Percentiles rank a stretch among this genome's conserved stretches.
Evolutionary conservation across 1,140 invertebrate species (phyloP).

Genomic region (Araneus ventricosus): DNA sequence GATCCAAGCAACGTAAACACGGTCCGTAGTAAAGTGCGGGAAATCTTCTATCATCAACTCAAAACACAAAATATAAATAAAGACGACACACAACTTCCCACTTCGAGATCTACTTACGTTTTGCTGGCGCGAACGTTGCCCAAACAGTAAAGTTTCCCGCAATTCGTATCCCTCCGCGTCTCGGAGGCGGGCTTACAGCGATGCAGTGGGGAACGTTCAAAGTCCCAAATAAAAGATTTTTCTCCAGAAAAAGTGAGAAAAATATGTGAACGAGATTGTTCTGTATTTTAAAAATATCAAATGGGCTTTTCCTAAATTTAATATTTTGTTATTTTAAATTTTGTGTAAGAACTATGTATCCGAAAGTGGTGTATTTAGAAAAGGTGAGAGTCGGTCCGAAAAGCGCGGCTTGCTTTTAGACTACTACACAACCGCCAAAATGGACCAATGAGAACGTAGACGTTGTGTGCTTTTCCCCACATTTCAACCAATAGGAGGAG

Average conservation of each 20-base stretch:
- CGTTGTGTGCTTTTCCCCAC: constrained; percentile 43
- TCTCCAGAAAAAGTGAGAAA: neutral
- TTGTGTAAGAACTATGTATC: constrained; percentile 35
- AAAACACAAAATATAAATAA: constrained; percentile 68
- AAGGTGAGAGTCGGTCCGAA: constrained; percentile 16
- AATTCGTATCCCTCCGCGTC: constrained; percentile 62
- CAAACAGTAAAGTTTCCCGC: constrained; percentile 73
- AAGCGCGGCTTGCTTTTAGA: neutral
- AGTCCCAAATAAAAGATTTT: no score
- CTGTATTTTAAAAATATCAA: neutral
- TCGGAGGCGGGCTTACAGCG: constrained; percentile 20
- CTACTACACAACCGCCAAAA: neutral
- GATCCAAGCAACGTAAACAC: constrained; percentile 35
- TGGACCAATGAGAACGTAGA: constrained; percentile 30
- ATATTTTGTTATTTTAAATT: constrained; percentile 9
- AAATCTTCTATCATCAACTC: constrained; percentile 30
- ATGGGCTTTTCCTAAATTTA: neutral
- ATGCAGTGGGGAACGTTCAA: constrained; percentile 20
- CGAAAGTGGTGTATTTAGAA: no score
- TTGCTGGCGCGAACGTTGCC: constrained; percentile 66
- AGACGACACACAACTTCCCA: constrained; percentile 8
- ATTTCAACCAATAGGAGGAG: constrained; percentile 39
- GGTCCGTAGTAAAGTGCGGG: neutral
- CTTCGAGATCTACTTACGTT: constrained; percentile 49
- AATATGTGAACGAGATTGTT: neutral